These are phyloP conservation scores for Lerista edwardsae DNA, from an alignment of 2,797 vertebrate genomes.

Conservation along the genomic window DNA sequence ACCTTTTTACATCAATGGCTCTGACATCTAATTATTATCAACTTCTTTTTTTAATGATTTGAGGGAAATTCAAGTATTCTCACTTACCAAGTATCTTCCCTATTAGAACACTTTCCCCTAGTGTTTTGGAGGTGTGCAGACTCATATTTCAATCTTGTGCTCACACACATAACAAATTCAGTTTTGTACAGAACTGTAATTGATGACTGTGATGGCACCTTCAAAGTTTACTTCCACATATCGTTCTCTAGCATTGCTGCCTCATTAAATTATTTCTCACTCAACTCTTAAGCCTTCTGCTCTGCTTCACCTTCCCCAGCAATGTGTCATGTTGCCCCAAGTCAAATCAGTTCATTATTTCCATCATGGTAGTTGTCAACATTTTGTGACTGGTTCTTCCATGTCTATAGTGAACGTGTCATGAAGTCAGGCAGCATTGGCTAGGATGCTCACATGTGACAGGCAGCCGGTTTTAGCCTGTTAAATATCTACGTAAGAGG, in stretches of 20 bases:
- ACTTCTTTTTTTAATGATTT: constrained; percentile 29
- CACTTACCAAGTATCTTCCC: constrained; percentile 40
- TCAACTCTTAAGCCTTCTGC: background rate
- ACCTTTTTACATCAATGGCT: constrained; percentile 54
- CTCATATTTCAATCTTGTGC: background rate
- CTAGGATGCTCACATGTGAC: background rate
- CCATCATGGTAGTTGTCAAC: constrained; percentile 4
- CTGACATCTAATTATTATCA: constrained; percentile 13
- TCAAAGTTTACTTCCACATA: background rate
- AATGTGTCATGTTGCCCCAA: background rate
- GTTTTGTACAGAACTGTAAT: background rate
- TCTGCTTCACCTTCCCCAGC: background rate
- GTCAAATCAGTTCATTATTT: constrained; percentile 3
- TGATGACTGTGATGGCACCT: background rate
- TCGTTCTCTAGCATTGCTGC: background rate
- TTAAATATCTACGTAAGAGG: background rate
- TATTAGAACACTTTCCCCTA: constrained; percentile 31
- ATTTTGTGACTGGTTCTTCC: background rate
- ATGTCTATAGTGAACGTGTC: background rate
- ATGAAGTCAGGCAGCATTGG: background rate
- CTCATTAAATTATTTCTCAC: background rate
- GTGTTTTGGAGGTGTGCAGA: constrained; percentile 16
- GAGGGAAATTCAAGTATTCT: constrained; percentile 47
- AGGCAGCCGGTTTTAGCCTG: background rate
- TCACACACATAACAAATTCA: background rate